Percentiles rank a stretch among this genome's conserved stretches.
phyloP scores from a whole-genome alignment of 2,888 invertebrate genomes.

The Megalurothrips usitatus region DNA sequence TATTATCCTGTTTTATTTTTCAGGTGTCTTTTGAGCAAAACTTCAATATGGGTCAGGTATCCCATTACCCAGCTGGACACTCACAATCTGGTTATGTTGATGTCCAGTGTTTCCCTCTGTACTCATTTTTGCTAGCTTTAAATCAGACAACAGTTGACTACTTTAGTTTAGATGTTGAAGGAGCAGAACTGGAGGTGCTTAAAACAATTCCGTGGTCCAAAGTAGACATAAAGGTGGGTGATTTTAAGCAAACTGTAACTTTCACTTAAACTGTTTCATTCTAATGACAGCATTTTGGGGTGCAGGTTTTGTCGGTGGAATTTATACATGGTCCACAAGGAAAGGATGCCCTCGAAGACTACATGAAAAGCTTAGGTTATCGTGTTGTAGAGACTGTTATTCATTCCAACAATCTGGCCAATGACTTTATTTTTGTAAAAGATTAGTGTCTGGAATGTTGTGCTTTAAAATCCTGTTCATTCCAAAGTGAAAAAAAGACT shows the following conservation, averaged over 20 bases:
- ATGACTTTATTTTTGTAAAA: slow-evolving; percentile 51
- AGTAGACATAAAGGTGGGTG: slow-evolving; percentile 47
- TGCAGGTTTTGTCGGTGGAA: slow-evolving; percentile 48
- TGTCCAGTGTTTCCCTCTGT: slow-evolving; percentile 53
- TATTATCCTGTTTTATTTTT: slow-evolving; percentile 8
- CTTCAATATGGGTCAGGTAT: slow-evolving; percentile 47
- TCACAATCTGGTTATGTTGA: slow-evolving; percentile 41
- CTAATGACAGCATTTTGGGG: slow-evolving; percentile 30
- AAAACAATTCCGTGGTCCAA: slow-evolving; percentile 52
- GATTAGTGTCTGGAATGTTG: slow-evolving; percentile 32
- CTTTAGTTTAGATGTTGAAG: slow-evolving; percentile 54
- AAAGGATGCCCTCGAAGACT: slow-evolving; percentile 44
- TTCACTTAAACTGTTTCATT: not conserved
- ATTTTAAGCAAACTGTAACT: not conserved
- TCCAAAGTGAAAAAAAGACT: slow-evolving; percentile 3
- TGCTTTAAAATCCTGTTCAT: not conserved
- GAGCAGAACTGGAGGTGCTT: slow-evolving; percentile 51
- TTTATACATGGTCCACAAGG: slow-evolving; percentile 48
- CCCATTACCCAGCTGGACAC: slow-evolving; percentile 38
- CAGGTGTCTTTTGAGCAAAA: slow-evolving; percentile 48
- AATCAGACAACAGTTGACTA: slow-evolving; percentile 51
- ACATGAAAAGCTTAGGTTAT: slow-evolving; percentile 48
- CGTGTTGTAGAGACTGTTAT: slow-evolving; percentile 46
- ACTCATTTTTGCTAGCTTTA: slow-evolving; percentile 50
- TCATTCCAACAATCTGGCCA: slow-evolving; percentile 47